These are phyloP conservation scores for Columbina picui DNA, from an alignment of 2,113 vertebrate genomes.

Conservation along the genomic window DNA sequence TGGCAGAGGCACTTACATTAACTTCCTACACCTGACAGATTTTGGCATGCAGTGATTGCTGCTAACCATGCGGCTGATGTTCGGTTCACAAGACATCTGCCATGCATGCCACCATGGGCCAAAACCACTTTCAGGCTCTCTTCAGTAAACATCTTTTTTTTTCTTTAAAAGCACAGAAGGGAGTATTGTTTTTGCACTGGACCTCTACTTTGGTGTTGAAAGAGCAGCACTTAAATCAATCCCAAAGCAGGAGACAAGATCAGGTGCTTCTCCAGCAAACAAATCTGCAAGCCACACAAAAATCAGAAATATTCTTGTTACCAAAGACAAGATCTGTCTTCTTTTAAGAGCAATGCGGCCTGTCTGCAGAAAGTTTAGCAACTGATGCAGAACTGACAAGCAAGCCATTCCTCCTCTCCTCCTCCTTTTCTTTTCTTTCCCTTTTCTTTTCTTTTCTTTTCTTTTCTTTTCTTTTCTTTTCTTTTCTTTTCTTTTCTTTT, in stretches of 20 bases:
- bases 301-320: neutral
- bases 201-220: neutral
- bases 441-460: too few species aligned
- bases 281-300: neutral
- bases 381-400: neutral
- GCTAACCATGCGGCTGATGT: neutral
- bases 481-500: too few species aligned
- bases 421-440: neutral
- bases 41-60: neutral
- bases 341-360: neutral
- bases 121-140: neutral
- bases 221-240: neutral
- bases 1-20: neutral
- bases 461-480: too few species aligned
- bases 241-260: neutral
- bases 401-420: neutral
- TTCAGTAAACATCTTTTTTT: neutral
- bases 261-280: neutral
- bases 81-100: neutral
- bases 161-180: neutral
- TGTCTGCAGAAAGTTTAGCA: neutral
- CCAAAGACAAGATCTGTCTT: neutral
- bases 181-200: neutral
- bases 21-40: neutral
- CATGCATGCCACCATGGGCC: neutral